Conservation (phyloP, 2,888 invertebrate species). For the Glyphotaelius pellucidus region DNA sequence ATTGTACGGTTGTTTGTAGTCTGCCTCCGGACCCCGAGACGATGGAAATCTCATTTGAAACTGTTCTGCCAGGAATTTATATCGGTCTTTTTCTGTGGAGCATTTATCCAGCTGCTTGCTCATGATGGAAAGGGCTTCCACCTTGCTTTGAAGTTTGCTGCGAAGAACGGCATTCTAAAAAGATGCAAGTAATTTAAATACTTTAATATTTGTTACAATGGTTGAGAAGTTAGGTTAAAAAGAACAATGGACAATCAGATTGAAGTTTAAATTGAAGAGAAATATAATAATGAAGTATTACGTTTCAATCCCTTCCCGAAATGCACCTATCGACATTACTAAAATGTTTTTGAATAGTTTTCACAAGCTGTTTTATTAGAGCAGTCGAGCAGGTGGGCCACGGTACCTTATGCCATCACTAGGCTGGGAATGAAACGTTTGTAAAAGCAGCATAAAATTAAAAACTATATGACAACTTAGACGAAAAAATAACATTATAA, state of each 20-base stretch:
- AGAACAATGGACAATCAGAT: neutral
- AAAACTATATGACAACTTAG: no score
- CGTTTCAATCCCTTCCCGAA: no score
- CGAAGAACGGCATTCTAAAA: conserved; percentile 80
- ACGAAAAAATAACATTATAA: no score
- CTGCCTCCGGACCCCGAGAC: conserved; percentile 66
- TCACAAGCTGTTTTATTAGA: neutral
- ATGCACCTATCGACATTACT: no score
- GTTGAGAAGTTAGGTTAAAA: neutral
- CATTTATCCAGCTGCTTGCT: conserved; percentile 87
- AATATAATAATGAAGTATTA: no score
- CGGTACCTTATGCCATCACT: neutral
- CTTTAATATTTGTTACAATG: neutral
- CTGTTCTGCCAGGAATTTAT: conserved; percentile 88
- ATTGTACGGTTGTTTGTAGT: conserved; percentile 67
- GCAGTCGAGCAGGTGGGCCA: neutral
- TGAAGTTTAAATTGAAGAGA: no score
- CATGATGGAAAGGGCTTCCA: conserved; percentile 88
- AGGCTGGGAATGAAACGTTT: no score
- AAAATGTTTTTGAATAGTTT: neutral
- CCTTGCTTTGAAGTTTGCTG: conserved; percentile 88
- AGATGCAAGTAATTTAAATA: neutral
- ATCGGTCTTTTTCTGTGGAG: conserved; percentile 87
- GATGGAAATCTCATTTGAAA: conserved; percentile 76
- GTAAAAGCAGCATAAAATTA: no score